Evolutionary conservation across 1,140 invertebrate species (phyloP).

Genomic region (Heliothis subflexa): DNA sequence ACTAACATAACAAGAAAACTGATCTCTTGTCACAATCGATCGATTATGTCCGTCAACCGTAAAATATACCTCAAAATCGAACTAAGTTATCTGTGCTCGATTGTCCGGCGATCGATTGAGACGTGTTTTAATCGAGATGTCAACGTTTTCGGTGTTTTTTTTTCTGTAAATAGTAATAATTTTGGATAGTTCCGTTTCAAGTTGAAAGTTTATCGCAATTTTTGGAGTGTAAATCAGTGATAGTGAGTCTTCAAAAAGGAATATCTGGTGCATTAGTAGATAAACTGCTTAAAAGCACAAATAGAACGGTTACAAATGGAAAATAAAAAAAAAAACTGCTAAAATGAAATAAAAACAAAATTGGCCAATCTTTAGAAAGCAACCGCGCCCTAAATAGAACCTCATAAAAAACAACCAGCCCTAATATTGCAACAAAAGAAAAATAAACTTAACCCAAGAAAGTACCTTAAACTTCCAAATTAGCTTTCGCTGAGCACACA

Average conservation of each 20-base stretch:
- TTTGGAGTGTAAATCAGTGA: background rate
- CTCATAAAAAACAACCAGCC: background rate
- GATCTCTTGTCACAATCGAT: slow-evolving; percentile 81
- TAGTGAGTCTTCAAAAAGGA: no score
- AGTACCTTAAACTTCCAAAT: slow-evolving; percentile 8
- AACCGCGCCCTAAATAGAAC: no score
- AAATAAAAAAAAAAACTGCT: no score
- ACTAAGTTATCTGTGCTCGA: slow-evolving; percentile 45
- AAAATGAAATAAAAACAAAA: no score
- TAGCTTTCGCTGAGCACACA: slow-evolving; percentile 32
- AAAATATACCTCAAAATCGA: slow-evolving; percentile 83
- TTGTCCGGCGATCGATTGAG: slow-evolving; percentile 41
- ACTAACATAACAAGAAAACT: slow-evolving; percentile 73
- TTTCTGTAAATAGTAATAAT: background rate
- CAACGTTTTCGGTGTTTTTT: background rate
- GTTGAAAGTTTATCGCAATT: background rate
- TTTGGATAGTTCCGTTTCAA: background rate
- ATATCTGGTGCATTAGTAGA: no score
- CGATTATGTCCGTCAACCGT: slow-evolving; percentile 72
- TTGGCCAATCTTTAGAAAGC: no score
- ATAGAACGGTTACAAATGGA: no score
- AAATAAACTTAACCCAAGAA: background rate
- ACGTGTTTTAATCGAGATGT: slow-evolving; percentile 38
- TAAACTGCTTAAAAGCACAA: no score
- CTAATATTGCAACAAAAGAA: background rate